Conservation (phyloP, 2,888 invertebrate genomes). For the Cosmia trapezina region DNA sequence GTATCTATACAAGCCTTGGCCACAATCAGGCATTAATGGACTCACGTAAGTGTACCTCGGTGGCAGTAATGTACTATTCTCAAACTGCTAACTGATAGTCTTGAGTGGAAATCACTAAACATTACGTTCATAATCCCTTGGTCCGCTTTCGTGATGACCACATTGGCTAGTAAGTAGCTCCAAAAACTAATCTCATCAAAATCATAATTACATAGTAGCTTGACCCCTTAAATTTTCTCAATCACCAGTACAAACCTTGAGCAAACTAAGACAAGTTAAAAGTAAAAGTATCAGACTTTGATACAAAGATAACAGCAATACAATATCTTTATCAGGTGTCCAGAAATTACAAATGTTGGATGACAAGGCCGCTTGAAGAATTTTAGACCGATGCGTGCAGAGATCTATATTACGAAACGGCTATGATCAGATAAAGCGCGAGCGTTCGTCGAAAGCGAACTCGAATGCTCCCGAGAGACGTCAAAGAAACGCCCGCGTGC, state of each 20-base stretch:
- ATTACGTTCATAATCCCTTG: background rate
- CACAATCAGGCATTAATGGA: too few relatives aligned
- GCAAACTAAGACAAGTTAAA: constrained; percentile 65
- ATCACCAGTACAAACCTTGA: constrained; percentile 59
- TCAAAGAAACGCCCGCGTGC: constrained; percentile 68
- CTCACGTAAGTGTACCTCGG: too few relatives aligned
- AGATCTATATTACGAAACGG: constrained; percentile 82
- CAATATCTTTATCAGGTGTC: constrained; percentile 79
- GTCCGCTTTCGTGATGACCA: constrained; percentile 1
- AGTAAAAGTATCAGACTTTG: constrained; percentile 73
- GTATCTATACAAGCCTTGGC: too few relatives aligned
- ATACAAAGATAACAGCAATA: constrained; percentile 72
- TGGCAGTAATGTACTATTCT: background rate
- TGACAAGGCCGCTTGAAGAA: constrained; percentile 81
- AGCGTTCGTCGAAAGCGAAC: constrained; percentile 78
- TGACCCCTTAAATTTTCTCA: constrained; percentile 46
- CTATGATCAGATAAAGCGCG: constrained; percentile 83
- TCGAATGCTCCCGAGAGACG: constrained; percentile 75
- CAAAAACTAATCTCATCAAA: constrained; percentile 42
- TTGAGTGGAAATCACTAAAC: background rate
- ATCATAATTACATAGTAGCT: constrained; percentile 45
- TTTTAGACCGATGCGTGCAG: constrained; percentile 78
- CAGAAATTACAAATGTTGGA: constrained; percentile 78
- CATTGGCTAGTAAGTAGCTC: constrained; percentile 14
- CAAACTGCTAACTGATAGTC: background rate